Conservation (phyloP, 1,140 invertebrate genomes). For the Drosophila seguyi region DNA sequence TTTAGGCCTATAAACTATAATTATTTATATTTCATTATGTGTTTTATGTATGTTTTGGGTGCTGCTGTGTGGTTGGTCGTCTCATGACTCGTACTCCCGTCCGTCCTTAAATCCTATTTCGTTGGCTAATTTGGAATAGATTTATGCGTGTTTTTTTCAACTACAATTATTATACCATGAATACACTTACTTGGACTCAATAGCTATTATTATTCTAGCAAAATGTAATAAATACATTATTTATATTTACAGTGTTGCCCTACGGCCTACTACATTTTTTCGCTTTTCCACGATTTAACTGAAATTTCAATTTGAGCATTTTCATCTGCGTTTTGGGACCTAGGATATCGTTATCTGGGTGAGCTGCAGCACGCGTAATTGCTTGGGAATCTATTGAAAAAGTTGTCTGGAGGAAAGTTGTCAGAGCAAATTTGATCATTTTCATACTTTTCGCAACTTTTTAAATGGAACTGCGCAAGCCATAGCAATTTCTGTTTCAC, state of each 20-base stretch:
- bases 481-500: background rate
- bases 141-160: conserved; percentile 84
- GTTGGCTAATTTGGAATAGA: conserved; percentile 82
- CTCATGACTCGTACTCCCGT: conserved; percentile 26
- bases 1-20: conserved; percentile 47
- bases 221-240: conserved; percentile 51
- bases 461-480: background rate
- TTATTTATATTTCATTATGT: conserved; percentile 24
- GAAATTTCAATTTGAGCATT: conserved; percentile 71
- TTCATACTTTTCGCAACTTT: background rate
- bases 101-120: conserved; percentile 56
- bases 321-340: conserved; percentile 57
- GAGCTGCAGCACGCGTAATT: background rate
- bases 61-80: conserved; percentile 44
- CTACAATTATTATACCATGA: conserved; percentile 56
- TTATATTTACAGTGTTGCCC: conserved; percentile 53
- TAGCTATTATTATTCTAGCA: conserved; percentile 30
- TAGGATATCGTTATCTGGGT: background rate
- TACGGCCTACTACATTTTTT: conserved; percentile 50
- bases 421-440: background rate
- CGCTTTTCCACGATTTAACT: conserved; percentile 30
- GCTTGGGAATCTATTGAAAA: background rate
- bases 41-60: conserved; percentile 50
- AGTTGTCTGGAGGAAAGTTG: background rate
- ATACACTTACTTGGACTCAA: conserved; percentile 39